Percentiles rank a stretch among this genome's conserved stretches.
Evolutionary conservation across 2,888 invertebrate genomes (phyloP).

Genomic region (Troides aeacus): DNA sequence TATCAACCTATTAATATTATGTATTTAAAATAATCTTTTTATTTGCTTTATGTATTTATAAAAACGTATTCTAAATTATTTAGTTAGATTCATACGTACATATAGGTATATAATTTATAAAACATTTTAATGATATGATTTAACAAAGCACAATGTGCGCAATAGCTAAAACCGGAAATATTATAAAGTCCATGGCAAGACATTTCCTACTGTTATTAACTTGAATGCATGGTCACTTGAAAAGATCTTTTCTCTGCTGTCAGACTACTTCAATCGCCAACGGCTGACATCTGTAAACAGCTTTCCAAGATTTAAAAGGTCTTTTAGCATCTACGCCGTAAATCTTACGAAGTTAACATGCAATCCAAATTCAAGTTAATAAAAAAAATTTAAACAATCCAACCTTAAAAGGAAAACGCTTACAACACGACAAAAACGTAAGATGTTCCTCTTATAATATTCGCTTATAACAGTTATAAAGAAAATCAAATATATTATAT

Average conservation of each 20-base stretch:
- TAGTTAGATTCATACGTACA: too few relatives aligned
- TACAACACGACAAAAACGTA: not conserved
- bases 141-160: not conserved
- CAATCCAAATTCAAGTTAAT: slow-evolving; percentile 29
- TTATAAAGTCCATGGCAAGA: slow-evolving; percentile 1
- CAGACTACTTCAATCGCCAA: slow-evolving; percentile 43
- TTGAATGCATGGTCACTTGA: slow-evolving; percentile 37
- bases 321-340: slow-evolving; percentile 29
- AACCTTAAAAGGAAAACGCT: not conserved
- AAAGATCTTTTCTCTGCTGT: slow-evolving; percentile 47
- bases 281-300: slow-evolving; percentile 47
- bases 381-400: slow-evolving; percentile 6
- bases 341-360: slow-evolving; percentile 19
- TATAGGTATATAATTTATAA: not conserved
- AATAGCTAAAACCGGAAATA: not conserved
- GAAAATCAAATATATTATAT: too few relatives aligned
- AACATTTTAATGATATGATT: not conserved
- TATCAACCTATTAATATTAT: too few relatives aligned
- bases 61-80: too few relatives aligned
- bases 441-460: not conserved
- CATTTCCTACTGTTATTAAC: slow-evolving; percentile 20
- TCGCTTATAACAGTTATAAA: too few relatives aligned
- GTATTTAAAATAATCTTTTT: too few relatives aligned
- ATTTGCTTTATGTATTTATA: too few relatives aligned
- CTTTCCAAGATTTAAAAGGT: slow-evolving; percentile 53